Percentiles rank a stretch among this genome's conserved stretches.
phyloP scores from a whole-genome alignment of 2,113 vertebrate species.

The Cinclus mexicanus region DNA sequence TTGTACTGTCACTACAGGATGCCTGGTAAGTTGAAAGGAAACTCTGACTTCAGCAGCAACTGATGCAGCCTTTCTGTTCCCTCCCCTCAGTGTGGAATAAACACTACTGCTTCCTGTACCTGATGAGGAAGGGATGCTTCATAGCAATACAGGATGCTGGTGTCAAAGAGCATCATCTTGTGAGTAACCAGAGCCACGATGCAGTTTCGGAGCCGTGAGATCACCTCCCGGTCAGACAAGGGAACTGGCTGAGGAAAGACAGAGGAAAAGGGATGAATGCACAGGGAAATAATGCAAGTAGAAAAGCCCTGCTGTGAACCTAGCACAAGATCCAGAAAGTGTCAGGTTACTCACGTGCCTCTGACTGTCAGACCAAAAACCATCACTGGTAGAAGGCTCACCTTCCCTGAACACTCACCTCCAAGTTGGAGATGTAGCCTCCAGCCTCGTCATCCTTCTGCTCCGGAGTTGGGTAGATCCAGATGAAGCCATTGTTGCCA shows the following conservation, averaged over 20 bases:
- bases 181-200: conserved; percentile 85
- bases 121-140: conserved; percentile 89
- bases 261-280: background rate
- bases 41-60: background rate
- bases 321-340: background rate
- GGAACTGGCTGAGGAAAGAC: conserved; percentile 77
- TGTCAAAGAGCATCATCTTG: conserved; percentile 90
- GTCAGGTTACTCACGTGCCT: background rate
- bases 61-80: background rate
- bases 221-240: conserved; percentile 90
- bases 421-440: conserved; percentile 85
- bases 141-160: conserved; percentile 95
- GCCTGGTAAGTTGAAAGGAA: background rate
- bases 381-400: accelerated
- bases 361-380: background rate
- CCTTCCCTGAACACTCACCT: conserved; percentile 74
- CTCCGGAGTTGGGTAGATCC: conserved; percentile 89
- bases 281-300: background rate
- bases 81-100: background rate
- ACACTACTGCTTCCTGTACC: conserved; percentile 69
- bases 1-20: background rate
- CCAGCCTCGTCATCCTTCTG: conserved; percentile 89
- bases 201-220: conserved; percentile 94
- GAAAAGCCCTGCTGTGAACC: background rate
- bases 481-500: conserved; percentile 94